phyloP scores from a whole-genome alignment of 1,140 invertebrate genomes.

The Chymomyza costata region DNA sequence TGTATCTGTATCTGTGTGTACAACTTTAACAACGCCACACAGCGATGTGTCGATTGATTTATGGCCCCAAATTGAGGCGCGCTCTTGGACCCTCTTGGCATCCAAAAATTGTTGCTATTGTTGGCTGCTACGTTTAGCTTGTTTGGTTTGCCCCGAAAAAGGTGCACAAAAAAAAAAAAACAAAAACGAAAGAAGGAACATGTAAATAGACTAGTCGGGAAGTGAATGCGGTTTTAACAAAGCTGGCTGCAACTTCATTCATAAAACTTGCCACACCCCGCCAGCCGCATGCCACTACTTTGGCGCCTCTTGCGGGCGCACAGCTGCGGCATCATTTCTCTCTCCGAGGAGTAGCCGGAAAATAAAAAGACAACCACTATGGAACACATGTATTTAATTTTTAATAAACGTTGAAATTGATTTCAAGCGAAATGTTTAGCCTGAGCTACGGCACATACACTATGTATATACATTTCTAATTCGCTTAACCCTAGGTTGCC shows the following conservation, averaged over 20 bases:
- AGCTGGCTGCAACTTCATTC: constrained; percentile 45
- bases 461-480: too few relatives aligned
- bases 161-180: too few relatives aligned
- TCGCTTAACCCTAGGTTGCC: constrained; percentile 21
- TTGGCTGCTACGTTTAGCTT: constrained; percentile 8
- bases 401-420: constrained; percentile 66
- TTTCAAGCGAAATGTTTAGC: constrained; percentile 35
- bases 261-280: constrained; percentile 17
- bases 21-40: constrained; percentile 37
- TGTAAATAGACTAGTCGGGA: too few relatives aligned
- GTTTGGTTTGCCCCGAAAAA: constrained; percentile 14
- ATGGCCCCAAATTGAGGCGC: constrained; percentile 63
- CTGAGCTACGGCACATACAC: too few relatives aligned
- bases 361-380: too few relatives aligned
- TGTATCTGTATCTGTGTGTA: constrained; percentile 4
- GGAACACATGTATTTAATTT: constrained; percentile 69
- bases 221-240: too few relatives aligned
- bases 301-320: constrained; percentile 4
- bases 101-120: constrained; percentile 15
- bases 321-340: constrained; percentile 48
- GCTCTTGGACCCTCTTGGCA: constrained; percentile 9
- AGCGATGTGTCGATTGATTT: constrained; percentile 57
- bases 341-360: too few relatives aligned
- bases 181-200: too few relatives aligned
- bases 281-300: constrained; percentile 2